Evolutionary conservation across 2,113 vertebrate genomes (phyloP), one percentile per base, ranked within the genome.

Genomic region (Dendrocopos noguchii): DNA sequence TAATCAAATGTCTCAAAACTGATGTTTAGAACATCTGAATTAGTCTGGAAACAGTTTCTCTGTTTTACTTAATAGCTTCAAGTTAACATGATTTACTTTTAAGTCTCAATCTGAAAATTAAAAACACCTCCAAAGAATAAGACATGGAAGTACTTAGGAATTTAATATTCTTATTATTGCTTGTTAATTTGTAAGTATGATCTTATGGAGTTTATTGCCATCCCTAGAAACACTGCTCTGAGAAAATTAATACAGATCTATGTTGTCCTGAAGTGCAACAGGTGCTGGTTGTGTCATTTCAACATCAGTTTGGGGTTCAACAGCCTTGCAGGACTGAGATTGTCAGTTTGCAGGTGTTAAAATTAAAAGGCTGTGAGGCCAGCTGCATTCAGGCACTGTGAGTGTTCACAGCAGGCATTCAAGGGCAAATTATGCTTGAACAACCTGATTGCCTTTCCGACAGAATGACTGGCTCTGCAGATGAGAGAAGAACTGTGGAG

Each of bases 341-440:
- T 94, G 90, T 86, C 72, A 55, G 80, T 94, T 91, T 94, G 91
- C 95, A 95, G 95, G 93, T 96, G 91, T 91, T 94, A 87, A 93
- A 92, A 94, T 91, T 89, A 94, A 94, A 94, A 91, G 89, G 75
- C 87, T 94, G 84, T 74, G 94, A 92, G 93, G 73, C 88, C 87
- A 95, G 93, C 91, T 95, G 89, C 82, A 88, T 80, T 82, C 76
- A 94, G 80, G 80, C 94, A 36, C 85, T 4, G 34, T 0, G 0
- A 96, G 90, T 55, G 70, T n/a, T 95, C 95, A 66, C 80, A 7
- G 91, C 90, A 94, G 94, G 90, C 86, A 76, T 93, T 94, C 84
- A 93, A 93, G 95, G 92, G 66, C 94, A 96, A 93, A 95, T 90
- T 90, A 93, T 75, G 92, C 93, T 86, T 91, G 85, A 95, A 81